Evolutionary conservation across 2,888 invertebrate genomes (phyloP).

Genomic region (Rhabditophanes sp.): DNA sequence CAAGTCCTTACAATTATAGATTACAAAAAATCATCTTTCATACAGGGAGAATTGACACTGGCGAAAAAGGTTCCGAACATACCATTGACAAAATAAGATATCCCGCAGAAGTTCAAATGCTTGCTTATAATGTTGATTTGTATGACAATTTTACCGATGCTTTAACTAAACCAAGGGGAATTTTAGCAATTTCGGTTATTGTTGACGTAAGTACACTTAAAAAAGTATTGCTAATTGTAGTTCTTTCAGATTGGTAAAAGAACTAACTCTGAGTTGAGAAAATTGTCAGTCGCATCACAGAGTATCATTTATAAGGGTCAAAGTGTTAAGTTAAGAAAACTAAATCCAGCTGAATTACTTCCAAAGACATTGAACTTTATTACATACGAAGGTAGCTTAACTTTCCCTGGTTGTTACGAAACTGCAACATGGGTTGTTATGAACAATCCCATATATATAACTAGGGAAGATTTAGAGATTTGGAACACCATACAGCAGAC

Average conservation of each 20-base stretch:
- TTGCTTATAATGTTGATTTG: constrained; percentile 90
- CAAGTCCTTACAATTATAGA: constrained; percentile 52
- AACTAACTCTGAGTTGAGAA: constrained; percentile 74
- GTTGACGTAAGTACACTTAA: constrained; percentile 59
- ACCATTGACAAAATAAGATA: constrained; percentile 85
- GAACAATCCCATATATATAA: constrained; percentile 92
- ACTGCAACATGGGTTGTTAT: constrained; percentile 97
- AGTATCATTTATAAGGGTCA: constrained; percentile 65
- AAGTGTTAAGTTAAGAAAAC: too few species aligned
- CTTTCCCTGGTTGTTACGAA: constrained; percentile 68
- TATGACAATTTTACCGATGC: constrained; percentile 91
- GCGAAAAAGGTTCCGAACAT: constrained; percentile 86
- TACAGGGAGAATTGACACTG: constrained; percentile 66
- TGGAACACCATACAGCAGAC: constrained; percentile 41
- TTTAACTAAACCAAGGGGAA: constrained; percentile 76
- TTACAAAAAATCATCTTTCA: constrained; percentile 52
- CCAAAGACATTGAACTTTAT: constrained; percentile 84
- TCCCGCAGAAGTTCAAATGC: constrained; percentile 95
- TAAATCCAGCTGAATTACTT: constrained; percentile 67
- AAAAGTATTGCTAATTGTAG: too few species aligned
- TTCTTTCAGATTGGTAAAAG: constrained; percentile 68
- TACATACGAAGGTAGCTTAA: constrained; percentile 54
- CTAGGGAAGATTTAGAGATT: constrained; percentile 67
- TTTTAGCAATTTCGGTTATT: constrained; percentile 79
- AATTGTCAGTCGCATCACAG: constrained; percentile 76